Conservation (phyloP, 2,797 vertebrate species). For the Chaetophractus vellerosus region DNA sequence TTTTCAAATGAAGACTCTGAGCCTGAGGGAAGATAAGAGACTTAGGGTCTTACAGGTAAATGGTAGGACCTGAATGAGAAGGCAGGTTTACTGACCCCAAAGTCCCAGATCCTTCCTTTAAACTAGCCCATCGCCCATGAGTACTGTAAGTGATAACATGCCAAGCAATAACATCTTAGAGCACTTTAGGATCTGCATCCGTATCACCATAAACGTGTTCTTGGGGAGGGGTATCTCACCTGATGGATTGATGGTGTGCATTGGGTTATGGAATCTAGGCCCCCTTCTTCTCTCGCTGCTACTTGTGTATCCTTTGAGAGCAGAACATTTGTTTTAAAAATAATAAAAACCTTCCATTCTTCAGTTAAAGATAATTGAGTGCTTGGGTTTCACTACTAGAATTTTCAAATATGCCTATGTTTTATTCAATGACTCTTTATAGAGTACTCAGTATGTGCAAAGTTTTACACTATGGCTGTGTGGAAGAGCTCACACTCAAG, state of each 20-base stretch:
- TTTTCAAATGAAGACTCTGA: constrained; percentile 66
- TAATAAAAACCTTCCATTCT: background rate
- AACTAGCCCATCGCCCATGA: background rate
- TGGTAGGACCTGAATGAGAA: background rate
- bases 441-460: background rate
- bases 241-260: background rate
- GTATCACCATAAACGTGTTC: background rate
- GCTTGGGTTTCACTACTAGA: background rate
- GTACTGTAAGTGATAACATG: background rate
- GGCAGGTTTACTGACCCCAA: background rate
- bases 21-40: background rate
- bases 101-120: background rate
- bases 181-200: background rate
- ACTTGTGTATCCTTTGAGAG: background rate
- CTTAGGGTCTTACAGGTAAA: constrained; percentile 5
- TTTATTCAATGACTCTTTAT: constrained; percentile 2
- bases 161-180: background rate
- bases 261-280: background rate
- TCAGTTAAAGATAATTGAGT: background rate
- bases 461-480: background rate
- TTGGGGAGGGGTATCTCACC: background rate
- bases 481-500: background rate
- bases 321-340: background rate
- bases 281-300: background rate
- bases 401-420: background rate